Evolutionary conservation across 30 jellyfish, hydroid and myxozoan species (phyloP), one percentile per base, ranked within the genome.

Genomic region (Hydra vulgaris): DNA sequence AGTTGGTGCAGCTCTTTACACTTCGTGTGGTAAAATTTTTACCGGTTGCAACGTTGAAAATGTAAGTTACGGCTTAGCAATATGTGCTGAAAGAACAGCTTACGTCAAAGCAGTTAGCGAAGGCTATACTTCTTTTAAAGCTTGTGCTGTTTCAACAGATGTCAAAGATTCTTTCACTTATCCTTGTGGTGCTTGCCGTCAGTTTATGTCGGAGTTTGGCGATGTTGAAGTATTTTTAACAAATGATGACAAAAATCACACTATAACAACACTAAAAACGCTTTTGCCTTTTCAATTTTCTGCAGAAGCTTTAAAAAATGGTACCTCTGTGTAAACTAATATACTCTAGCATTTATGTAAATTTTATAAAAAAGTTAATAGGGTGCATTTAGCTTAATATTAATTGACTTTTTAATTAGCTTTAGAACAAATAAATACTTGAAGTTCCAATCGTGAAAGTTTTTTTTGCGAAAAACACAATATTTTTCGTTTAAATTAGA

Each of bases 161-260:
- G 98, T 91, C 0, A 74, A 71, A 71, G 82, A 66, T 17, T 18
- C 88, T 0, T 75, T 71, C 4, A 79, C 83, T 22, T 91, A 83
- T 71, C 98, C 98, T 0, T 91, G 98, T 83, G 98, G 98, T 0
- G 96, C 96, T 18, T 91, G 98, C 72, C 90, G 98, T n/a, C 98
- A 91, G 73, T 91, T 91, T 72, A 91, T 91, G 96, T 83, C 92
- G 15, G 98, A 91, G 74, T 91, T 91, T 84, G 98, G 98, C 26
- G 89, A 91, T 55, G 79, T 55, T 19, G 95, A 91, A 19, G 94
- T 91, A 17, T 78, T 75, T 74, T 80, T 87, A 26, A 89, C 77
- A 7, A 23, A 76, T 23, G 81, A 70, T 18, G 86, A 91, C 19
- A 84, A 88, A 21, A 25, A 66, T 18, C 53, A 52, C 15, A 70